phyloP scores from a whole-genome alignment of 2,113 vertebrate genomes.

The Marcusenius ussheri region DNA sequence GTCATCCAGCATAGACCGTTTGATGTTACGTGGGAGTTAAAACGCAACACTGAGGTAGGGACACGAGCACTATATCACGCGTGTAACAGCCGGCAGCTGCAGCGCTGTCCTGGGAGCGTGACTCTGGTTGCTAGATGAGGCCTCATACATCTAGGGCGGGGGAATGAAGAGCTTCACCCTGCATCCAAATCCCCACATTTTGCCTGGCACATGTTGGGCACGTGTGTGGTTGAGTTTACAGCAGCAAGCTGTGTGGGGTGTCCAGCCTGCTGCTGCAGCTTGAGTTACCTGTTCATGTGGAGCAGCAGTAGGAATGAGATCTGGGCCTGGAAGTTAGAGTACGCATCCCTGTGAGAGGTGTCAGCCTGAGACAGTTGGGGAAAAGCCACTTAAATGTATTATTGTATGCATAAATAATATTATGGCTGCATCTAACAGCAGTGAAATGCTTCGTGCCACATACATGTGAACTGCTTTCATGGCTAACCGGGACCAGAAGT shows the following conservation, averaged over 20 bases:
- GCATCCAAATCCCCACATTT: neutral
- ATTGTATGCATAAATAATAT: neutral
- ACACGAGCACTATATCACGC: neutral
- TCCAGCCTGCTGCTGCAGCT: neutral
- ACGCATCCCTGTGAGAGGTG: neutral
- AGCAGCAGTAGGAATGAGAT: neutral
- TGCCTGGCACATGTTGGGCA: neutral
- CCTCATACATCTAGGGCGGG: neutral
- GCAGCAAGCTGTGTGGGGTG: neutral
- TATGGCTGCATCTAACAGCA: neutral
- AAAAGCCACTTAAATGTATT: neutral
- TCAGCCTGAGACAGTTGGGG: neutral
- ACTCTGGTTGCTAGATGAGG: neutral
- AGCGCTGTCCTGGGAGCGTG: neutral
- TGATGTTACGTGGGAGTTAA: neutral
- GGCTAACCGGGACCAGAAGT: neutral
- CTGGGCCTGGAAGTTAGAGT: neutral
- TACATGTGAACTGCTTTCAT: neutral
- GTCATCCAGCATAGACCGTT: neutral
- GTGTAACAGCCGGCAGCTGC: neutral
- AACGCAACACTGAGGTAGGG: neutral
- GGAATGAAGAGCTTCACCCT: neutral
- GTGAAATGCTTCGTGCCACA: neutral
- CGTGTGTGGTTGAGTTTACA: neutral
- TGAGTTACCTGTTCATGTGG: neutral